Evolutionary conservation across 2,797 vertebrate species (phyloP).

Genomic region (Adrianichthys oophorus): DNA sequence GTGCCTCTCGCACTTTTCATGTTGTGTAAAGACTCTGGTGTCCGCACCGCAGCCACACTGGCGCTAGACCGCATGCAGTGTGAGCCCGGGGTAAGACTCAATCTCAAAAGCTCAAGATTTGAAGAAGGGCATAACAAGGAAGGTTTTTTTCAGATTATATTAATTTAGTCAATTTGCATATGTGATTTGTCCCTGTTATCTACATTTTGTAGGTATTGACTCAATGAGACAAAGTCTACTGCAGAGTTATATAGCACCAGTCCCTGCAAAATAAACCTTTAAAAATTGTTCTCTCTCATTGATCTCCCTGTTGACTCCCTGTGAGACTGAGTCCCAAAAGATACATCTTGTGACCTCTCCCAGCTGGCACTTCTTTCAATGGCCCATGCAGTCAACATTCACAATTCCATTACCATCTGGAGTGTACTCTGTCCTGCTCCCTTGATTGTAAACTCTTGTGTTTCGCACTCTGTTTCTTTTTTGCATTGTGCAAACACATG

Average conservation of each 20-base stretch:
- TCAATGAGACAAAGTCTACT: constrained; percentile 1
- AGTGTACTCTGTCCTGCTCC: constrained; percentile 30
- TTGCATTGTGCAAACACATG: constrained; percentile 22
- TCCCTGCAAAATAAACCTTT: constrained; percentile 29
- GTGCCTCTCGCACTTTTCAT: too few species aligned
- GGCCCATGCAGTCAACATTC: constrained; percentile 45
- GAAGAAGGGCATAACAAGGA: too few species aligned
- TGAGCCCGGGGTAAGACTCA: too few species aligned
- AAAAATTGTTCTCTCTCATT: constrained; percentile 29
- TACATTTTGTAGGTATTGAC: too few species aligned
- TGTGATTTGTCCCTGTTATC: too few species aligned
- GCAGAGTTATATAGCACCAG: constrained; percentile 31
- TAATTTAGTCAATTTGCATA: too few species aligned
- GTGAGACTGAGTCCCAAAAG: constrained; percentile 33
- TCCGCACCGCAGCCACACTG: too few species aligned
- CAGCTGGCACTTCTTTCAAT: constrained; percentile 50
- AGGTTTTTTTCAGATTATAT: too few species aligned
- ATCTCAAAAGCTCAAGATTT: too few species aligned
- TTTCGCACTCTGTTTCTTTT: constrained; percentile 27
- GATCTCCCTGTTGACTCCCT: constrained; percentile 23
- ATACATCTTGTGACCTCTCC: constrained; percentile 42
- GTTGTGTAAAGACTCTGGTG: too few species aligned
- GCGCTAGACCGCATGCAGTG: too few species aligned
- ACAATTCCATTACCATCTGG: constrained; percentile 58
- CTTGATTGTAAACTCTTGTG: constrained; percentile 39